phyloP scores from a whole-genome alignment of 2,797 vertebrate genomes.

The Chelonia mydas region DNA sequence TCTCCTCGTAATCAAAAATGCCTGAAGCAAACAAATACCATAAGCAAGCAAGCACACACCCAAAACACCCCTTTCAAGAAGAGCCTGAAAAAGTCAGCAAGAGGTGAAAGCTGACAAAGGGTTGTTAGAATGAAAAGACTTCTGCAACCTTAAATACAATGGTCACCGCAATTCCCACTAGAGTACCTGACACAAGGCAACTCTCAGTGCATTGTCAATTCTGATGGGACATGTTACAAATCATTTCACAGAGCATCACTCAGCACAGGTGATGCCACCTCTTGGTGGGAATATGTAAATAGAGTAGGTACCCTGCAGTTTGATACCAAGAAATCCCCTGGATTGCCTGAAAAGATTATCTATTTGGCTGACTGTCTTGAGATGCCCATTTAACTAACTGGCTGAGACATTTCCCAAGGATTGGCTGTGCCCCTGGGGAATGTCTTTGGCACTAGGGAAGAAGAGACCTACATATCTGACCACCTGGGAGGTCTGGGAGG shows the following conservation, averaged over 20 bases:
- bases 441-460: not conserved
- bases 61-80: not conserved
- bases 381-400: not conserved
- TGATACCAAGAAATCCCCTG: not conserved
- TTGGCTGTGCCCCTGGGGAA: not conserved
- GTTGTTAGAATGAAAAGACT: not conserved
- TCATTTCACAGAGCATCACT: not conserved
- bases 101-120: not conserved
- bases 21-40: not conserved
- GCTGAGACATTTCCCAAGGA: fast-evolving
- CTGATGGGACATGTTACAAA: not conserved
- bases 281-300: not conserved
- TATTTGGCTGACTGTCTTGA: not conserved
- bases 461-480: not conserved
- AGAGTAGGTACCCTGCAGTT: not conserved
- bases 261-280: not conserved
- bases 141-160: not conserved
- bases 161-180: not conserved
- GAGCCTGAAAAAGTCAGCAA: not conserved
- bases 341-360: not conserved
- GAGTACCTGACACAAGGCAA: not conserved
- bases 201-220: not conserved
- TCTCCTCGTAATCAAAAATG: not conserved
- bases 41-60: not conserved
- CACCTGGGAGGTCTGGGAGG: not conserved